Evolutionary conservation across 2,797 vertebrate genomes (phyloP).

Genomic region (Darevskia mixta): DNA sequence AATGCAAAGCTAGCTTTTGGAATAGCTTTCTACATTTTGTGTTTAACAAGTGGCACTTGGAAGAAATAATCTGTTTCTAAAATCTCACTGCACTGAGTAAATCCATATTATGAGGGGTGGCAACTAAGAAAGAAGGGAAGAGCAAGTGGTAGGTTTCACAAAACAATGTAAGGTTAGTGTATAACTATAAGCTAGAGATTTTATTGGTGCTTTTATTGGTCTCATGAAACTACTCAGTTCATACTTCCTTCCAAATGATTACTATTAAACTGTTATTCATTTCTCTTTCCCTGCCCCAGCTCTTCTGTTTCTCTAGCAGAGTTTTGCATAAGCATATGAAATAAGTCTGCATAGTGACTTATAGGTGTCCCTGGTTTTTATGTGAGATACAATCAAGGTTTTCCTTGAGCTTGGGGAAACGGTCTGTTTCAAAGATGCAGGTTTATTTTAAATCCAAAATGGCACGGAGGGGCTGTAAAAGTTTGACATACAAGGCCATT

Average conservation of each 20-base stretch:
- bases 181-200: conserved; percentile 32
- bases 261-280: conserved; percentile 60
- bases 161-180: conserved; percentile 5
- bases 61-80: conserved; percentile 40
- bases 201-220: conserved; percentile 41
- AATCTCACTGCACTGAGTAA: conserved; percentile 28
- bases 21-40: conserved; percentile 21
- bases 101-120: neutral
- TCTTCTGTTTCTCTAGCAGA: conserved; percentile 55
- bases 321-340: conserved; percentile 54
- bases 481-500: conserved; percentile 38
- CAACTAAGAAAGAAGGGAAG: conserved; percentile 8
- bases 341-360: conserved; percentile 32
- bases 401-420: conserved; percentile 54
- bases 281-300: conserved; percentile 54
- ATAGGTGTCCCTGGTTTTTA: conserved; percentile 22
- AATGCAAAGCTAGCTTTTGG: neutral
- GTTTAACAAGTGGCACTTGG: conserved; percentile 7
- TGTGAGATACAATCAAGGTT: conserved; percentile 52
- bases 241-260: conserved; percentile 54
- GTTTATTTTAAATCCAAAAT: conserved; percentile 41
- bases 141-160: conserved; percentile 35
- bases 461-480: conserved; percentile 50
- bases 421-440: conserved; percentile 48
- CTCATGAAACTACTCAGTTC: conserved; percentile 52